These are phyloP conservation scores for Pomacea canaliculata DNA, from an alignment of 2,888 invertebrate genomes.

Conservation along the genomic window DNA sequence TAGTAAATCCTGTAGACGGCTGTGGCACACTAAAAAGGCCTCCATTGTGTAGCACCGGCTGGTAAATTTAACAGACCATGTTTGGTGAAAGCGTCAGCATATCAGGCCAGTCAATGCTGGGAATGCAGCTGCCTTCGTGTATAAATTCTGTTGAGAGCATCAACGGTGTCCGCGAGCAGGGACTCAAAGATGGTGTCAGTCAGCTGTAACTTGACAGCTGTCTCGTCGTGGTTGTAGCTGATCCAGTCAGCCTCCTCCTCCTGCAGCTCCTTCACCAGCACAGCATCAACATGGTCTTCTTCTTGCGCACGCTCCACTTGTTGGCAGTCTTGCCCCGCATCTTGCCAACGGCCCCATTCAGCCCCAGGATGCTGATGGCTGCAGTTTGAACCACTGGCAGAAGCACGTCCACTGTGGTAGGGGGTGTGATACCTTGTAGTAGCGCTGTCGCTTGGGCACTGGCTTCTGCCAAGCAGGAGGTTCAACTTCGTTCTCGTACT, in stretches of 20 bases:
- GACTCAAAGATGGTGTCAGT: slow-evolving; percentile 75
- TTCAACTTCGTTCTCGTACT: slow-evolving; percentile 48
- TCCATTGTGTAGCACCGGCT: too few relatives aligned
- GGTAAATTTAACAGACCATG: too few relatives aligned
- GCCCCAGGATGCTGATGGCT: slow-evolving; percentile 55
- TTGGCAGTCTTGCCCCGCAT: slow-evolving; percentile 42
- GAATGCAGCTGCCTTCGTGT: slow-evolving; percentile 35
- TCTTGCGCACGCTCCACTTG: slow-evolving; percentile 63
- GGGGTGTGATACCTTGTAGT: slow-evolving; percentile 55
- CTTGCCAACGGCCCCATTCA: slow-evolving; percentile 47
- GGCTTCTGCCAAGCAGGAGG: slow-evolving; percentile 74
- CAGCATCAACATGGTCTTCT: slow-evolving; percentile 78
- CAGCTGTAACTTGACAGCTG: slow-evolving; percentile 75
- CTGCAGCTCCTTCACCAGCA: slow-evolving; percentile 79
- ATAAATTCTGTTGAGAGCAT: slow-evolving; percentile 55
- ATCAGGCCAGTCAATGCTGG: neutral
- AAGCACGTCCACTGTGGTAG: slow-evolving; percentile 56
- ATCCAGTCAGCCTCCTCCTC: slow-evolving; percentile 82
- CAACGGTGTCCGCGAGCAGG: slow-evolving; percentile 73
- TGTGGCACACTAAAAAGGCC: too few relatives aligned
- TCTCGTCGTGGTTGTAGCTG: slow-evolving; percentile 80
- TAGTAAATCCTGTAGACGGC: too few relatives aligned
- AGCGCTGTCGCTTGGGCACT: slow-evolving; percentile 56
- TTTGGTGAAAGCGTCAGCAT: too few relatives aligned
- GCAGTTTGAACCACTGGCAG: slow-evolving; percentile 59